phyloP scores from a whole-genome alignment of 2,113 vertebrate species.

The Gavialis gangeticus region DNA sequence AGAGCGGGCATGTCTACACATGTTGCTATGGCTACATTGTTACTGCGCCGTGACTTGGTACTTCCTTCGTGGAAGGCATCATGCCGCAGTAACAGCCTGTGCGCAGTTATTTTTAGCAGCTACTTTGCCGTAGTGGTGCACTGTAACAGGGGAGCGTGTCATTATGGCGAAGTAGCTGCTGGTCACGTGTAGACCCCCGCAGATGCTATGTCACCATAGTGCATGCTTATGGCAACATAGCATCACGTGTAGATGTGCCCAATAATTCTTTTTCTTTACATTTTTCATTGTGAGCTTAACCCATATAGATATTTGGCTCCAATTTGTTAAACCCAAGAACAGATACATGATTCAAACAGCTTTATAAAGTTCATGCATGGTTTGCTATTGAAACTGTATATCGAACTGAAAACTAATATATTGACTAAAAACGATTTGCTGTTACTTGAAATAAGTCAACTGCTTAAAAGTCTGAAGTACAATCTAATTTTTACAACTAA shows the following conservation, averaged over 20 bases:
- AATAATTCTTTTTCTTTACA: conserved; percentile 57
- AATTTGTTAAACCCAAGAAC: conserved; percentile 77
- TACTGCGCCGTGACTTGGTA: too few species aligned
- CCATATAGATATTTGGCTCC: conserved; percentile 74
- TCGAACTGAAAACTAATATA: conserved; percentile 67
- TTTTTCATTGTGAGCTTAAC: conserved; percentile 72
- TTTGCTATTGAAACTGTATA: conserved; percentile 70
- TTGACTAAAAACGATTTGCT: conserved; percentile 61
- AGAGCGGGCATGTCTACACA: background rate
- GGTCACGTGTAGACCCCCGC: too few species aligned
- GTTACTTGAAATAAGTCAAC: conserved; percentile 45
- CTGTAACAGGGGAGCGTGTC: too few species aligned
- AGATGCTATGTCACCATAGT: too few species aligned
- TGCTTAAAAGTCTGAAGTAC: conserved; percentile 3
- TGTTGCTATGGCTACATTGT: too few species aligned
- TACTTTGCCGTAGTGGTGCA: too few species aligned
- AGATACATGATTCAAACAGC: conserved; percentile 73
- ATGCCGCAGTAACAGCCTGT: too few species aligned
- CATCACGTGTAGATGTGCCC: too few species aligned
- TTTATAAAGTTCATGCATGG: conserved; percentile 63
- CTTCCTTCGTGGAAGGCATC: too few species aligned
- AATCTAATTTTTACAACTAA: conserved; percentile 34
- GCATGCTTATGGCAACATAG: too few species aligned
- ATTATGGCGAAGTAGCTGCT: too few species aligned
- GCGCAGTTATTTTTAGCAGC: too few species aligned